Evolutionary conservation across 2,797 vertebrate genomes (phyloP).

Genomic region (Onychomys torridus): DNA sequence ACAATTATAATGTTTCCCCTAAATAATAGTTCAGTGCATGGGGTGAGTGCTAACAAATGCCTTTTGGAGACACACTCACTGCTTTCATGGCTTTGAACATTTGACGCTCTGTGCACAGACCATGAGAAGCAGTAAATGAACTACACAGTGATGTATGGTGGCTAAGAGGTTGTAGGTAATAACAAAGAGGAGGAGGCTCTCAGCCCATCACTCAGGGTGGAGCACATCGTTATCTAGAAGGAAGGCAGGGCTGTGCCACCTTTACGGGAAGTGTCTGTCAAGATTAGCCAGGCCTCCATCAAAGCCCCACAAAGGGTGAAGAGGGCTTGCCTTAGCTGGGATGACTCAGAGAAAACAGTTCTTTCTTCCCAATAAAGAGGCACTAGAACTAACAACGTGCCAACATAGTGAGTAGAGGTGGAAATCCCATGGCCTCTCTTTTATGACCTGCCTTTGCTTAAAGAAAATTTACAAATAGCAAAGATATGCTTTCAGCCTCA

Average conservation of each 20-base stretch:
- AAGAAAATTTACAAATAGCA: neutral
- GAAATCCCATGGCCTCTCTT: neutral
- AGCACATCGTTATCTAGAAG: constrained; percentile 65
- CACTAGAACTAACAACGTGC: neutral
- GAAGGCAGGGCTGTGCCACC: constrained; percentile 75
- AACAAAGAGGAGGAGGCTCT: constrained; percentile 35
- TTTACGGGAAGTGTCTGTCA: constrained; percentile 82
- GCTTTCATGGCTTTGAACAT: constrained; percentile 84
- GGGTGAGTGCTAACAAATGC: constrained; percentile 86
- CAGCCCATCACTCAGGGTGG: constrained; percentile 73
- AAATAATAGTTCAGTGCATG: constrained; percentile 86
- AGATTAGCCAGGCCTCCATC: constrained; percentile 33
- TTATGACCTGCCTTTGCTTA: neutral
- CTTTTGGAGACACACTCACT: constrained; percentile 86
- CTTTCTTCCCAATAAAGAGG: neutral
- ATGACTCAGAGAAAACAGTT: neutral
- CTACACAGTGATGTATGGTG: constrained; percentile 29
- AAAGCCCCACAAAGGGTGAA: neutral
- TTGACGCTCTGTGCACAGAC: constrained; percentile 75
- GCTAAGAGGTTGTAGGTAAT: constrained; percentile 73
- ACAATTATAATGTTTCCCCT: constrained; percentile 88
- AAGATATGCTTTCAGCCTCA: neutral
- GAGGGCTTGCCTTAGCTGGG: neutral
- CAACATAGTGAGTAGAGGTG: neutral
- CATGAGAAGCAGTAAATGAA: constrained; percentile 68